Evolutionary conservation across 2,113 vertebrate genomes (phyloP), one percentile per base, ranked within the genome.

Genomic region (Campylomormyrus numenius): DNA sequence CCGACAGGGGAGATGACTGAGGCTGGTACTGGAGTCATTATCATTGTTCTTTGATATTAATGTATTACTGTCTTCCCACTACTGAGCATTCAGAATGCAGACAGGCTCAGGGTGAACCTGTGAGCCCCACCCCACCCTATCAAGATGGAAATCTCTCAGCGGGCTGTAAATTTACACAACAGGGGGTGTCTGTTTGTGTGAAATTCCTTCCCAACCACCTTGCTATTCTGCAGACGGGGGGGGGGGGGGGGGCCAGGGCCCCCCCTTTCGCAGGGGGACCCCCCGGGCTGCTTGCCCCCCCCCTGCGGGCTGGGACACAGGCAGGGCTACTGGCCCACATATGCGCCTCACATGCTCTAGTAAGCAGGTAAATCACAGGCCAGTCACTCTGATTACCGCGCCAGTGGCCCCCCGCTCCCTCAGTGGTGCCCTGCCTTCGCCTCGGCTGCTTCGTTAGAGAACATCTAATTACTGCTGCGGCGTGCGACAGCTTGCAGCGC

Each of bases 221-320:
- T 66, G 62, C 62, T 27, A 66, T 66, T 66, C 24, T 66, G 62
- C 62, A 27, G 70, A 13, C 19, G 42, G 35, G 17, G 42, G 39
- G 42, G 17, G 42, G 19, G n/a, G n/a, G n/a, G n/a, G n/a, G 39
- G 13, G 0, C 1, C 42, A n/a, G 90, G 93, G 93, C 93, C 91
- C 91, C 48, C 35, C 92, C 92, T 94, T 58, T 93, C 94, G 93
- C 92, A 74, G 92, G 93, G 84, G 88, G 42, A 19, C 66, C 49
- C 66, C 39, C 35, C 85, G 89, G 89, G 92, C 90, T 93, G 93
- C 92, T 35, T 0, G 89, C 92, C 89, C 92, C 93, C 92, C 92
- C 93, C 93, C 93, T 94, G 94, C 93, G 92, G 94, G 89, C 93
- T 93, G 52, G 94, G 93, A 96, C 95, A 97, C 97, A 96, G 96